Conservation (phyloP, 2,113 vertebrate genomes). For the Aspidoscelis tigris region DNA sequence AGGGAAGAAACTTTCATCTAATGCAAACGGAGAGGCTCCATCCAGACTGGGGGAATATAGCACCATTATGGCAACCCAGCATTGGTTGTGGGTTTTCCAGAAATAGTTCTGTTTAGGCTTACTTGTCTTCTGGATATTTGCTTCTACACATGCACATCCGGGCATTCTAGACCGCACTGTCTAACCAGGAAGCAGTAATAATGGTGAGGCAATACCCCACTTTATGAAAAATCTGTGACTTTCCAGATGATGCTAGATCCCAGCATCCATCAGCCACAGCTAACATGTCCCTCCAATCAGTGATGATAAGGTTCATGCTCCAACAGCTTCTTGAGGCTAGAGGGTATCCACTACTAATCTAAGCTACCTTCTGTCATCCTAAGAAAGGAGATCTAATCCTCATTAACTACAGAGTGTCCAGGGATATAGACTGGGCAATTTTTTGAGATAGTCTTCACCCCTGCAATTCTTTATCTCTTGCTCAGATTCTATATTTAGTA, state of each 20-base stretch:
- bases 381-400: background rate
- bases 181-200: too few species aligned
- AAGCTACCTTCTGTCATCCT: background rate
- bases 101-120: too few species aligned
- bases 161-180: too few species aligned
- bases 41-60: too few species aligned
- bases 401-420: background rate
- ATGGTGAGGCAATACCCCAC: too few species aligned
- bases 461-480: background rate
- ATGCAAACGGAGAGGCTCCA: too few species aligned
- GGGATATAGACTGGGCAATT: background rate
- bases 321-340: background rate
- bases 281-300: background rate
- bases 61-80: too few species aligned
- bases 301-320: background rate
- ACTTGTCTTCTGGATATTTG: too few species aligned
- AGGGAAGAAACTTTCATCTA: too few species aligned
- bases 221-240: background rate
- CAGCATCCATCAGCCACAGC: too few species aligned
- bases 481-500: conserved; percentile 17
- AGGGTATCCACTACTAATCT: background rate
- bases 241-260: background rate
- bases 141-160: too few species aligned
- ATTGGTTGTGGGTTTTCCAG: too few species aligned
- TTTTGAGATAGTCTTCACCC: conserved; percentile 1